Base-by-base conservation (phyloP, 2,888 invertebrate genomes). In the Xanthia togata region DNA sequence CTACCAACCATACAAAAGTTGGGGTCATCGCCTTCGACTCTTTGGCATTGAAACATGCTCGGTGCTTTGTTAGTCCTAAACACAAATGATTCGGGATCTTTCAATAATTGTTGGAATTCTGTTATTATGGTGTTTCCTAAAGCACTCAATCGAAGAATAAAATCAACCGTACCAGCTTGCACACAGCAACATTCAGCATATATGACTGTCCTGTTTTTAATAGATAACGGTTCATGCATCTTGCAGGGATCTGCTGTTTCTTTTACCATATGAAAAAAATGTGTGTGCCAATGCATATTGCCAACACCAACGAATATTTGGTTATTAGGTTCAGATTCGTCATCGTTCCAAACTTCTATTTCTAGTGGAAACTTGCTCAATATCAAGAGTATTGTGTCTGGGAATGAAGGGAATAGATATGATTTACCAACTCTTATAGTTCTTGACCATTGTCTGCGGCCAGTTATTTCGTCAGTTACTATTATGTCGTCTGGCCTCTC, bases 351-450 rank as follows among this genome's bases (percentile, higher is more conserved):
- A 12, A 97, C 92, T 84, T 95, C 94, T 55, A 97, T 91, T 89
- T 96, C 95, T 68, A 97, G 86, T n/a, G 97, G 97, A 84, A 95
- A 96, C 69, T 93, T 94, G 60, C 93, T 93, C 9, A 97, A 89
- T 53, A 93, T 94, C 83, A 93, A 90, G 1, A 96, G 90, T 23
- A 97, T 90, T 4, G 95, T 94, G 60, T 96, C 95, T 8, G 97
- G 94, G 71, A 94, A 96, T 38, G 95, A 94, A 11, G 97, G 93
- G 73, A 97, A 97, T 35, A 97, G 86, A 87, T 94, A 96, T 1
- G 97, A 97, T 94, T 97, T 97, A 92, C 97, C 93, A 78, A 95
- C 91, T 95, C 96, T 90, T 90, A 97, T 91, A 68, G 90, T 91
- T 91, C 95, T 91, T 68, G 94, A 90, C 92, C 93, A 96, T 89